A percentile compares a stretch with the other conserved stretches of the same genome.
These are phyloP conservation scores for Caloenas nicobarica DNA, from an alignment of 2,113 vertebrate genomes.

Conservation along the genomic window DNA sequence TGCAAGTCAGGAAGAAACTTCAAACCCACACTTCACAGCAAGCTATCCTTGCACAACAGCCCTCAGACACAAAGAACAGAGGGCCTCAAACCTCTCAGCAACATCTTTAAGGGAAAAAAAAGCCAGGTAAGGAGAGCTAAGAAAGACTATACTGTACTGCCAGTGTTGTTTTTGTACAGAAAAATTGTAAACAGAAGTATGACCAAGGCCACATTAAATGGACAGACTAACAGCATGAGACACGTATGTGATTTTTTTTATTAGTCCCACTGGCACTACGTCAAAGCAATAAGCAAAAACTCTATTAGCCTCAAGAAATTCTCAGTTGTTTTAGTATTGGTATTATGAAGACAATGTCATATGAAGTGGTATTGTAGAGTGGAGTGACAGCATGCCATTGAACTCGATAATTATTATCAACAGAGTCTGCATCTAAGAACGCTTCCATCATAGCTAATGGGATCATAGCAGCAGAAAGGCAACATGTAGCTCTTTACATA, in stretches of 20 bases:
- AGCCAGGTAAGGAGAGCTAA: not conserved
- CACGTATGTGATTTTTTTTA: not conserved
- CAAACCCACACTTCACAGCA: not conserved
- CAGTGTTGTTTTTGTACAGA: not conserved
- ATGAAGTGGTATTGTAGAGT: not conserved
- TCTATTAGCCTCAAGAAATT: not conserved
- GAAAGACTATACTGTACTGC: not conserved
- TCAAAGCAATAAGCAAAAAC: not conserved
- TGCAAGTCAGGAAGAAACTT: not conserved
- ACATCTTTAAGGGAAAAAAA: not conserved
- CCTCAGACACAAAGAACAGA: not conserved
- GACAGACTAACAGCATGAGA: not conserved
- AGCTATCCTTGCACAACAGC: not conserved
- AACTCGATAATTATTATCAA: not conserved
- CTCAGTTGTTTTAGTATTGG: not conserved
- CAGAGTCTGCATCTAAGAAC: not conserved
- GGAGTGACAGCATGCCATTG: rapidly evolving
- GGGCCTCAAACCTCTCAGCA: not conserved
- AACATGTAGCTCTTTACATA: not conserved
- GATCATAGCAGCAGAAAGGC: not conserved
- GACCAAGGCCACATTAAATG: not conserved
- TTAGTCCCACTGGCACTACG: not conserved
- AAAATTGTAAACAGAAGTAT: not conserved
- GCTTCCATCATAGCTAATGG: not conserved
- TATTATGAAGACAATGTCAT: not conserved